Conservation (phyloP, 2,113 vertebrate genomes). For the Salvelinus sp. region DNA sequence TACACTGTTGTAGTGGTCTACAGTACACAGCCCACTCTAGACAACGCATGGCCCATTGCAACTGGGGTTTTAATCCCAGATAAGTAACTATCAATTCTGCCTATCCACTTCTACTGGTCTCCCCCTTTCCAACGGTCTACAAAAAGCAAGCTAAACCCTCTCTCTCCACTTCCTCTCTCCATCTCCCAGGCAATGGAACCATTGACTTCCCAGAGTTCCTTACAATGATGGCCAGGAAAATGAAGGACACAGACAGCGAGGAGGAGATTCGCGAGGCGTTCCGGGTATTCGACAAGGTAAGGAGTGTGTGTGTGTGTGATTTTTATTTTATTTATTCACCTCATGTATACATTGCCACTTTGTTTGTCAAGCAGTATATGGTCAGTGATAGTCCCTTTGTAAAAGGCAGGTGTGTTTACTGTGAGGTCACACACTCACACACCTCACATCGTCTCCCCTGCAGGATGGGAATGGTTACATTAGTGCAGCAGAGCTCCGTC, state of each 20-base stretch:
- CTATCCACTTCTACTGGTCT: no score
- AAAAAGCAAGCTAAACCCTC: no score
- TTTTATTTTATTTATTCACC: no score
- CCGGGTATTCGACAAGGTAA: constrained; percentile 97
- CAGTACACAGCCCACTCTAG: no score
- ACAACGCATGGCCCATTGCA: no score
- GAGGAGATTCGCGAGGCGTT: constrained; percentile 98
- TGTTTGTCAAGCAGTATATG: no score
- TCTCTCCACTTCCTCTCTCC: constrained; percentile 7
- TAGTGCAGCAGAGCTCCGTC: constrained; percentile 93
- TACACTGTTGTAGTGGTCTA: no score
- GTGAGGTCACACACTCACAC: constrained; percentile 52
- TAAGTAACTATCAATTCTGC: no score
- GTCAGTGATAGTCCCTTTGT: not conserved
- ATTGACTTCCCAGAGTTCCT: constrained; percentile 98
- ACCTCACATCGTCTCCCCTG: constrained; percentile 9
- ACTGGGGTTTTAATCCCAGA: no score
- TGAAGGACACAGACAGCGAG: constrained; percentile 98
- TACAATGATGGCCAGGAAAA: constrained; percentile 99
- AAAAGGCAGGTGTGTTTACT: not conserved
- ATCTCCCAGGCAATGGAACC: constrained; percentile 87
- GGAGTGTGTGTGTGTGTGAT: not conserved
- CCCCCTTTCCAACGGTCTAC: no score
- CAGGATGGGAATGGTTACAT: constrained; percentile 98
- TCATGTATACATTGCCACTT: no score